Evolutionary conservation across 2,888 invertebrate species (phyloP).

Genomic region (Microdon myrmicae): DNA sequence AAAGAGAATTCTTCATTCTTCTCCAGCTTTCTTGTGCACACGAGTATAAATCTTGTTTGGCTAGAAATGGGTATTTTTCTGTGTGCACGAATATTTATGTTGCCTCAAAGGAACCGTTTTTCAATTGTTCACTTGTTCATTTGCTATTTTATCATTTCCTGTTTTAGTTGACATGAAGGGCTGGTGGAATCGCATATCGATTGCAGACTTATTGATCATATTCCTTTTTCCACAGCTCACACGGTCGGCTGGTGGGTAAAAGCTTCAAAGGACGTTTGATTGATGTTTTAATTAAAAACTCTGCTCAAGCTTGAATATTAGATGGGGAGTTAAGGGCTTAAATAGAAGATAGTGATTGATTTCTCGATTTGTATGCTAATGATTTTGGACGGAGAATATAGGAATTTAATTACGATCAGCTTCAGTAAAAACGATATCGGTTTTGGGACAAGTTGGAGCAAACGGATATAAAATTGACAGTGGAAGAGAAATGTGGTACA

Average conservation of each 20-base stretch:
- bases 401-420: too few relatives aligned
- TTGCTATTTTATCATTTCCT: conserved; percentile 20
- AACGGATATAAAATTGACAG: too few relatives aligned
- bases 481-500: too few relatives aligned
- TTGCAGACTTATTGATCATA: conserved; percentile 21
- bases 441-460: too few relatives aligned
- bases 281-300: conserved; percentile 54
- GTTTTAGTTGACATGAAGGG: conserved; percentile 19
- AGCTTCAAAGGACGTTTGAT: conserved; percentile 39
- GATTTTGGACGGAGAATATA: background rate
- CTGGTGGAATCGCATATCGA: conserved; percentile 23
- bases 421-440: too few relatives aligned
- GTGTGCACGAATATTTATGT: conserved; percentile 36
- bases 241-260: conserved; percentile 26
- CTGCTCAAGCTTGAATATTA: conserved; percentile 23
- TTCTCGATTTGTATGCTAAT: conserved; percentile 31
- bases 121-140: too few relatives aligned
- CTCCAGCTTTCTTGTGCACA: too few relatives aligned
- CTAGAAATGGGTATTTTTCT: conserved; percentile 28
- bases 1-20: conserved; percentile 3
- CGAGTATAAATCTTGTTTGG: too few relatives aligned
- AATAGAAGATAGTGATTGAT: conserved; percentile 25
- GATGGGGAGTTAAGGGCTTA: conserved; percentile 17
- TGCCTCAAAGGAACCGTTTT: conserved; percentile 3
- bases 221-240: conserved; percentile 22